Percentiles rank a stretch among this genome's conserved stretches.
Evolutionary conservation across 2,797 vertebrate genomes (phyloP).

Genomic region (Macroramphosus scolopax): DNA sequence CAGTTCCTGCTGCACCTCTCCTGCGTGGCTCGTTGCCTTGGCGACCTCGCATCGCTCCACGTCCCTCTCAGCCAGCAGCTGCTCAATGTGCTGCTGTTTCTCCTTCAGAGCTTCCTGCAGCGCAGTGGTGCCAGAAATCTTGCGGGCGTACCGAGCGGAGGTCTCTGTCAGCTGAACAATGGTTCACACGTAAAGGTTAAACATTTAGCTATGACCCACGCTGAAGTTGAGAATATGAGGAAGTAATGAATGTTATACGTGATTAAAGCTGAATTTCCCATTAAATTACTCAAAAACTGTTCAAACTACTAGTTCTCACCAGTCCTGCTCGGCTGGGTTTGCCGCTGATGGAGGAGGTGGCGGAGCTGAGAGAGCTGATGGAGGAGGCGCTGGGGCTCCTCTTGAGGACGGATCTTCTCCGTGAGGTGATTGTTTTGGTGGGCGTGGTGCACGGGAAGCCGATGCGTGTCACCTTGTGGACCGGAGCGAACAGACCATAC

Average conservation of each 20-base stretch:
- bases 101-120: slow-evolving; percentile 97
- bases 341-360: slow-evolving; percentile 92
- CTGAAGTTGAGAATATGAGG: no score
- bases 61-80: slow-evolving; percentile 92
- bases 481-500: slow-evolving; percentile 93
- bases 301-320: slow-evolving; percentile 72
- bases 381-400: slow-evolving; percentile 94
- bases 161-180: slow-evolving; percentile 91
- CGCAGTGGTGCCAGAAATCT: slow-evolving; percentile 96
- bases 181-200: not conserved
- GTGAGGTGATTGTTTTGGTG: slow-evolving; percentile 86
- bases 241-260: no score
- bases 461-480: slow-evolving; percentile 96
- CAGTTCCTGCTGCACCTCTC: slow-evolving; percentile 92
- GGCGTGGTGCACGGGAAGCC: slow-evolving; percentile 96
- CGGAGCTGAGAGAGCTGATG: slow-evolving; percentile 93
- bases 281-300: no score
- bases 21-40: slow-evolving; percentile 93
- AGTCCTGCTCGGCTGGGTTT: slow-evolving; percentile 96
- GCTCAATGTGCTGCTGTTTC: slow-evolving; percentile 98
- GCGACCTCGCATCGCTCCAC: slow-evolving; percentile 93
- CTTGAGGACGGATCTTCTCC: slow-evolving; percentile 83
- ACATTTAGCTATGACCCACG: no score
- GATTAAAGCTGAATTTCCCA: no score
- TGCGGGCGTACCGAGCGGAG: slow-evolving; percentile 91